These are phyloP conservation scores for Elysia chlorotica DNA, from an alignment of 1,140 invertebrate species.

Conservation along the genomic window DNA sequence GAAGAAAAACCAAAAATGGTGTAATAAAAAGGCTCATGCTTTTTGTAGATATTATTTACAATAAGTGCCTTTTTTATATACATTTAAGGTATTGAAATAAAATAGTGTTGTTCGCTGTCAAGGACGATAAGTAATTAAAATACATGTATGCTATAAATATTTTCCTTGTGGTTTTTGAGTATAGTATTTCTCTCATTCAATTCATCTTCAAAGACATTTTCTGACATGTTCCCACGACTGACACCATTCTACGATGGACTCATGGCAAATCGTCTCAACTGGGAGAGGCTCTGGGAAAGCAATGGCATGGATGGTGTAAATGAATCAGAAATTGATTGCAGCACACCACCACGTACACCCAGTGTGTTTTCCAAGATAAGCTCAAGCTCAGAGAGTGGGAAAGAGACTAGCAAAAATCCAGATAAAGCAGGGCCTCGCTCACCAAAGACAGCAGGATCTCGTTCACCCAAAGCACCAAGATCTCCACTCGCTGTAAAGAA, in stretches of 20 bases:
- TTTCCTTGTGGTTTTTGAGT: too few relatives aligned
- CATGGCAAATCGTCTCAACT: conserved; percentile 80
- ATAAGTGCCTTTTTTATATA: too few relatives aligned
- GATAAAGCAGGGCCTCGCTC: not conserved
- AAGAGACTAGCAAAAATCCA: not conserved
- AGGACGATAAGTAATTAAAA: too few relatives aligned
- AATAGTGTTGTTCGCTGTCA: too few relatives aligned
- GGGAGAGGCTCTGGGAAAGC: conserved; percentile 87
- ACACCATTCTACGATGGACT: conserved; percentile 86
- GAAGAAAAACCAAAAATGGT: too few relatives aligned
- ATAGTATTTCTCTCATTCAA: too few relatives aligned
- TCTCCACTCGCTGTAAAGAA: not conserved
- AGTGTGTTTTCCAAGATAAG: not conserved
- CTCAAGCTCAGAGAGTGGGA: not conserved
- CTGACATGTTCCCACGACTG: conserved; percentile 90
- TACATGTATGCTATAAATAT: too few relatives aligned
- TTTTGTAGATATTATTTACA: too few relatives aligned
- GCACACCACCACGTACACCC: not conserved
- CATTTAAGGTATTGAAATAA: too few relatives aligned
- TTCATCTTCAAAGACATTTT: conserved; percentile 73
- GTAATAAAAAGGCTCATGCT: too few relatives aligned
- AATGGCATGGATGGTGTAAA: not conserved
- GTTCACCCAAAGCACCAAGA: not conserved
- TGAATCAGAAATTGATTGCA: not conserved
- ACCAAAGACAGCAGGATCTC: conserved; percentile 6